Conservation (phyloP, 2,113 vertebrate genomes). For the Python bivittatus region DNA sequence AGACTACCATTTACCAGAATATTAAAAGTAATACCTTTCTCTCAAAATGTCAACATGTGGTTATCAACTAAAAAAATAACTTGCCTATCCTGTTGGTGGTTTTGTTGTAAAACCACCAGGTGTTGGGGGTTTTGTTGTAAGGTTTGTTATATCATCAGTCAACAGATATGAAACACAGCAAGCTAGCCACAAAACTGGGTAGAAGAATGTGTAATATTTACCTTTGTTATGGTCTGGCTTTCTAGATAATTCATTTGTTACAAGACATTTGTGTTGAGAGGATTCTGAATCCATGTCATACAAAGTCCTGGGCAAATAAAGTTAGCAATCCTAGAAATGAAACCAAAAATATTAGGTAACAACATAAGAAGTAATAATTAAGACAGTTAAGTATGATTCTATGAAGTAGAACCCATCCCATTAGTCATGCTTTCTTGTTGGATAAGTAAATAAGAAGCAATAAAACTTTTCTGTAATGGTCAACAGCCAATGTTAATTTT, state of each 20-base stretch:
- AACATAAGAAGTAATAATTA: neutral
- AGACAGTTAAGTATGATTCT: neutral
- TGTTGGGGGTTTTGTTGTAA: no score
- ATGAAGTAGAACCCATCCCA: neutral
- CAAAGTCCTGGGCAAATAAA: slow-evolving; percentile 36
- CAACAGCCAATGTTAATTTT: neutral
- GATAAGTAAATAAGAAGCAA: neutral
- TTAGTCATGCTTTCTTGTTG: neutral
- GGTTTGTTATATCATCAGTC: neutral
- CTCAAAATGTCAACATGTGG: neutral
- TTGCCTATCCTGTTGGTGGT: neutral
- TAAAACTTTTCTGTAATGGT: neutral
- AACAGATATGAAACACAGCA: neutral
- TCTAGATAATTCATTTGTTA: slow-evolving; percentile 27
- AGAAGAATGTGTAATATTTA: slow-evolving; percentile 57
- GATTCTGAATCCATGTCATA: slow-evolving; percentile 59
- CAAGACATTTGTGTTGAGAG: slow-evolving; percentile 22
- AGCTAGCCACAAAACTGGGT: neutral
- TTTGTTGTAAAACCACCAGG: no score
- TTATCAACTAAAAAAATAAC: neutral
- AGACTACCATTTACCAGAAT: neutral
- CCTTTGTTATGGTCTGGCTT: slow-evolving; percentile 59
- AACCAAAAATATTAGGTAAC: slow-evolving; percentile 13
- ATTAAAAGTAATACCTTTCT: neutral
- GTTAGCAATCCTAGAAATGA: slow-evolving; percentile 24